Evolutionary conservation across 2,797 vertebrate genomes (phyloP).

Genomic region (Crax fasciolata): DNA sequence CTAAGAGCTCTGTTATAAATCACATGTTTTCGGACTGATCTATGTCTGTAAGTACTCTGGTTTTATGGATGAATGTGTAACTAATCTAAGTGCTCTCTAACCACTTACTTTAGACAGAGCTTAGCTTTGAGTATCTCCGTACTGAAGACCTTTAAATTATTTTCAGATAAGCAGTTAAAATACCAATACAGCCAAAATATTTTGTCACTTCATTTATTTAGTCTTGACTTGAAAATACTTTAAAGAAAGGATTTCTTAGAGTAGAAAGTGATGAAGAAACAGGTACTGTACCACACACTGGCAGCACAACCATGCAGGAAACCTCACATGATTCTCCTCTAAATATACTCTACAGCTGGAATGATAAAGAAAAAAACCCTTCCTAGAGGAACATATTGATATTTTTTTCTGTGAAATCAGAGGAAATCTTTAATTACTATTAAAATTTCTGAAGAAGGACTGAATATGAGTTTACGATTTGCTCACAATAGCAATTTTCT

Average conservation of each 20-base stretch:
- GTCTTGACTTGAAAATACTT: background rate
- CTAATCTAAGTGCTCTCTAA: background rate
- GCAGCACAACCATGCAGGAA: background rate
- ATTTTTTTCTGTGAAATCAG: background rate
- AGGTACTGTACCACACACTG: background rate
- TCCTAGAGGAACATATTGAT: background rate
- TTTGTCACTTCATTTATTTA: background rate
- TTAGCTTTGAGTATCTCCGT: background rate
- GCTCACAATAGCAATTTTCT: background rate
- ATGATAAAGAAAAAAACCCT: rapidly evolving
- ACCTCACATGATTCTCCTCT: background rate
- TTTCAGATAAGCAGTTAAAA: background rate
- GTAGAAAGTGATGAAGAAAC: background rate
- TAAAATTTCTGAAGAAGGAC: background rate
- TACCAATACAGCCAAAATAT: background rate
- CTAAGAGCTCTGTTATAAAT: background rate
- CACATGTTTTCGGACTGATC: background rate
- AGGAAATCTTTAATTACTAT: background rate
- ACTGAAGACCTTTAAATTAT: background rate
- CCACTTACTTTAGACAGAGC: background rate
- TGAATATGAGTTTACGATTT: background rate
- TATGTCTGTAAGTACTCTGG: background rate
- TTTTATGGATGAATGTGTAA: background rate
- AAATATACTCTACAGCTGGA: background rate
- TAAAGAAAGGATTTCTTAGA: background rate